A percentile compares a stretch with the other conserved stretches of the same genome.
Conservation (phyloP, 2,888 invertebrate species). For the Netelia virgata region DNA sequence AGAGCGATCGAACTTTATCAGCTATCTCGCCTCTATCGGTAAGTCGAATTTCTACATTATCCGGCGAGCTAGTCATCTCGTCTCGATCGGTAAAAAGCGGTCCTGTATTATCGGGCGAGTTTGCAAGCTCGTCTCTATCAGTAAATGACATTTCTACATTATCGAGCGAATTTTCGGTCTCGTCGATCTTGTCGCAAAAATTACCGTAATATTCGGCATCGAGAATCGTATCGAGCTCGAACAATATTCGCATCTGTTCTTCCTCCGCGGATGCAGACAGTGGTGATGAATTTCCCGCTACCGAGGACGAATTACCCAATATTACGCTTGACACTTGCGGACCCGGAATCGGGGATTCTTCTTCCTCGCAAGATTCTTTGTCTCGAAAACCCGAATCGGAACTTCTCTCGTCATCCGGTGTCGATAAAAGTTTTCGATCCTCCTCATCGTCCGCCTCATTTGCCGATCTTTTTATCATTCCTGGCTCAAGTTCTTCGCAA, state of each 20-base stretch:
- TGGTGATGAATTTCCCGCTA: constrained; percentile 62
- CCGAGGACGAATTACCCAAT: constrained; percentile 56
- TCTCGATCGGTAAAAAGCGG: constrained; percentile 47
- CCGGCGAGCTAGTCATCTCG: constrained; percentile 48
- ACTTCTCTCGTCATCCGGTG: constrained; percentile 85
- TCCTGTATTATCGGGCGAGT: constrained; percentile 44
- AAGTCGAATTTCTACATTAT: constrained; percentile 38
- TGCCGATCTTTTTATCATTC: constrained; percentile 73
- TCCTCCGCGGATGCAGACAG: constrained; percentile 77
- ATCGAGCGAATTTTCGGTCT: constrained; percentile 48
- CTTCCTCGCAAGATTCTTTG: constrained; percentile 84
- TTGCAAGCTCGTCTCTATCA: constrained; percentile 33
- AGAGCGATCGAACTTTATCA: constrained; percentile 54
- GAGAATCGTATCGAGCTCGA: constrained; percentile 82
- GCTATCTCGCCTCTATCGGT: constrained; percentile 42
- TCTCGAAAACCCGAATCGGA: constrained; percentile 86
- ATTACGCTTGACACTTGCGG: constrained; percentile 61
- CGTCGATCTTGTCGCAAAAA: constrained; percentile 70
- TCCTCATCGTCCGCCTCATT: constrained; percentile 81
- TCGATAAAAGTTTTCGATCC: constrained; percentile 84
- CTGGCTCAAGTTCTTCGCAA: constrained; percentile 74
- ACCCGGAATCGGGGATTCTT: constrained; percentile 79
- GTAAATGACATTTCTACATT: constrained; percentile 35
- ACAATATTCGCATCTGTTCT: constrained; percentile 81
- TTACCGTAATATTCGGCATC: constrained; percentile 81